These are phyloP conservation scores for Cirrhinus molitorella DNA, from an alignment of 2,797 vertebrate species.

Conservation along the genomic window DNA sequence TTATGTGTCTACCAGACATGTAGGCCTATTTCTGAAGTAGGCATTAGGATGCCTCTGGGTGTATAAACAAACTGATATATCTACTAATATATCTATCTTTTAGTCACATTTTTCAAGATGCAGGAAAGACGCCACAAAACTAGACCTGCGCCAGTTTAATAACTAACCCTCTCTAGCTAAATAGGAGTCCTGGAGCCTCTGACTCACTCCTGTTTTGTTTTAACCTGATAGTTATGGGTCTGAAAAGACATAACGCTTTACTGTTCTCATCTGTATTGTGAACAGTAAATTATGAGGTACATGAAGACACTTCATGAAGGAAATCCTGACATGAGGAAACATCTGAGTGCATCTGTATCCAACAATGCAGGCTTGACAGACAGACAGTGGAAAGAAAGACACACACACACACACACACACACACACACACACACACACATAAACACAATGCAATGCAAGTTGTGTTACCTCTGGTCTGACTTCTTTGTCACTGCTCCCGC, in stretches of 20 bases:
- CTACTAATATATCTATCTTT: constrained; percentile 42
- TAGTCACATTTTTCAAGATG: constrained; percentile 11
- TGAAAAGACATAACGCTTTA: background rate
- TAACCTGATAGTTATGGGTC: constrained; percentile 3
- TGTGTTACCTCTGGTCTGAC: constrained; percentile 60
- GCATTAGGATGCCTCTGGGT: constrained; percentile 70
- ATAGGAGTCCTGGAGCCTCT: background rate
- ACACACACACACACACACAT: background rate
- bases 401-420: background rate
- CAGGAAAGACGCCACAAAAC: constrained; percentile 8
- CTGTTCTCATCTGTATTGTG: background rate
- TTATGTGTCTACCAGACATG: constrained; percentile 36
- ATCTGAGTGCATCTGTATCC: background rate
- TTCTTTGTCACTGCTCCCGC: constrained; percentile 54
- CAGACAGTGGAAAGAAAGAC: background rate
- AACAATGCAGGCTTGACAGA: constrained; percentile 4
- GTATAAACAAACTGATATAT: constrained; percentile 61
- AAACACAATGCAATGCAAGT: background rate
- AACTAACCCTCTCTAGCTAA: constrained; percentile 10
- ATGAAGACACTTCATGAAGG: constrained; percentile 11
- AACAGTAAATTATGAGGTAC: background rate
- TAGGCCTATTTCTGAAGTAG: constrained; percentile 51
- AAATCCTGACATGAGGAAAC: constrained; percentile 5
- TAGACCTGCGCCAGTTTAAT: constrained; percentile 13
- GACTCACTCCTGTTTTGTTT: background rate